Conservation (phyloP, 2,797 vertebrate species). For the Clarias pachynema region DNA sequence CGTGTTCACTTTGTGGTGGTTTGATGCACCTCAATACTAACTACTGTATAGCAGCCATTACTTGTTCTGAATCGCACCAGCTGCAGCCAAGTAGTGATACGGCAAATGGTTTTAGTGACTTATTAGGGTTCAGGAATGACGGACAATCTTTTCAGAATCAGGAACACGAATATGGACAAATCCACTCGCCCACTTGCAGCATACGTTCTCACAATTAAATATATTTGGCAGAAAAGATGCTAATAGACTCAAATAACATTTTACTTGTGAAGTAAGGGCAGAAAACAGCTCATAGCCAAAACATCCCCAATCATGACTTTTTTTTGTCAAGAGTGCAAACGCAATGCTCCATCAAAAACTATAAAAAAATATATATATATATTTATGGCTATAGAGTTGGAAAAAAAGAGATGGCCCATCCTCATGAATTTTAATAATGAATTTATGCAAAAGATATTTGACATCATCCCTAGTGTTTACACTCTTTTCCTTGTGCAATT, state of each 20-base stretch:
- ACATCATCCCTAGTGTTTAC: not conserved
- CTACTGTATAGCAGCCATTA: not conserved
- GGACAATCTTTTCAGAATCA: not conserved
- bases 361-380: no score
- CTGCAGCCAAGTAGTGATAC: not conserved
- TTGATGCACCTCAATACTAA: not conserved
- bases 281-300: not conserved
- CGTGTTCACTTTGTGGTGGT: not conserved
- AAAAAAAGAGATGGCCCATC: no score
- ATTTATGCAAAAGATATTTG: not conserved
- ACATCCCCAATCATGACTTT: not conserved
- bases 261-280: not conserved
- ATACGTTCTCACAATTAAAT: not conserved
- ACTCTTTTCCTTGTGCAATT: slow-evolving; percentile 46
- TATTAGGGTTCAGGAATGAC: not conserved
- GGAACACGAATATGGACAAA: not conserved
- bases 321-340: not conserved
- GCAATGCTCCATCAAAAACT: no score
- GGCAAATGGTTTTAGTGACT: not conserved
- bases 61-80: not conserved
- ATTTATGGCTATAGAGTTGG: no score
- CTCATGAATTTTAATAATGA: not conserved
- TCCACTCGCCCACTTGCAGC: not conserved
- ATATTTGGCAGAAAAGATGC: not conserved
- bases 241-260: slow-evolving; percentile 7